A percentile compares a stretch with the other conserved stretches of the same genome.
Conservation (phyloP, 2,113 vertebrate genomes). For the Stomatorhinus ivindoensis region DNA sequence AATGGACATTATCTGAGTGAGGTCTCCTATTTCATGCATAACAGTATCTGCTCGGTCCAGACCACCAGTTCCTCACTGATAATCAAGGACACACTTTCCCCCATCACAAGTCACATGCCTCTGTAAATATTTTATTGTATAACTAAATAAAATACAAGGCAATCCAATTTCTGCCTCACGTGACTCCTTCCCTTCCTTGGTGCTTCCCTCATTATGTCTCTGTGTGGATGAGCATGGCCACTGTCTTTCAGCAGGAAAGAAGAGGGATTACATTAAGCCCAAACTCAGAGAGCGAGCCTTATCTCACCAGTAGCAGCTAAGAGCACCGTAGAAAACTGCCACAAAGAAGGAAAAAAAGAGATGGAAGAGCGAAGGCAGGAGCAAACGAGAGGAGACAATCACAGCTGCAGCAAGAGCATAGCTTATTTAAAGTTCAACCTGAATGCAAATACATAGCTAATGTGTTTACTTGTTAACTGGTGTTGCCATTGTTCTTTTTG, state of each 20-base stretch:
- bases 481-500: background rate
- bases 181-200: slow-evolving; percentile 18
- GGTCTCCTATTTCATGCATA: background rate
- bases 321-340: slow-evolving; percentile 58
- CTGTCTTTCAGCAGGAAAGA: slow-evolving; percentile 43
- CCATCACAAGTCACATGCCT: background rate
- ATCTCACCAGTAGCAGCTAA: slow-evolving; percentile 67
- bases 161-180: background rate
- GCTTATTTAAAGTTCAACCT: slow-evolving; percentile 6
- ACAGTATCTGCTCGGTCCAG: background rate
- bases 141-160: background rate
- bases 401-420: slow-evolving; percentile 31
- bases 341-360: slow-evolving; percentile 38
- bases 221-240: slow-evolving; percentile 56
- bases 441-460: slow-evolving; percentile 30
- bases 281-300: slow-evolving; percentile 62
- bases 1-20: background rate
- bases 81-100: background rate
- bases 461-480: slow-evolving; percentile 21
- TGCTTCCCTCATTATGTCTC: slow-evolving; percentile 46
- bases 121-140: background rate
- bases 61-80: slow-evolving; percentile 7
- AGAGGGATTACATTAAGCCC: slow-evolving; percentile 63
- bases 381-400: background rate
- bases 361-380: slow-evolving; percentile 32